A percentile compares a stretch with the other conserved stretches of the same genome.
Conservation (phyloP, 2,888 invertebrate genomes). For the Argyresthia albistria region DNA sequence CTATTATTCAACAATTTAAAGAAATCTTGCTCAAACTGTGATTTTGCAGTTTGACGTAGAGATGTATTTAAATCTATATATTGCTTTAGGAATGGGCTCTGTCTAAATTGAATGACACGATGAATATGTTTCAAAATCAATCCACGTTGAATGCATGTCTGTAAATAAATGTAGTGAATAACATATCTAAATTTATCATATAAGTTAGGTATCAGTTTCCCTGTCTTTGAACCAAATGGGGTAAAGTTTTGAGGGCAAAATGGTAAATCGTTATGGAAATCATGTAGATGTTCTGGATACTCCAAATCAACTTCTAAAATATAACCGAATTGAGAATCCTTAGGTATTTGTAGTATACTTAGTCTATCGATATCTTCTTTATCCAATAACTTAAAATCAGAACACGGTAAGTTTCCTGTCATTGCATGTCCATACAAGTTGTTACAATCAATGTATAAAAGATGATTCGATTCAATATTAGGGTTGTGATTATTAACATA, state of each 20-base stretch:
- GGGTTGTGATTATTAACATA: not conserved
- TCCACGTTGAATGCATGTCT: constrained; percentile 21
- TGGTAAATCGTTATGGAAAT: constrained; percentile 10
- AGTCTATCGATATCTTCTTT: not conserved
- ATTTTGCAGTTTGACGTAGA: no score
- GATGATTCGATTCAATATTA: not conserved
- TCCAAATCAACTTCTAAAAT: constrained; percentile 12
- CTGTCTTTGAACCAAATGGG: constrained; percentile 10
- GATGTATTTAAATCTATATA: no score
- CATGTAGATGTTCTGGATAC: constrained; percentile 7
- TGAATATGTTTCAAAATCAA: constrained; percentile 20
- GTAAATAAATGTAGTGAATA: constrained; percentile 21
- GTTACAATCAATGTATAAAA: constrained; percentile 1
- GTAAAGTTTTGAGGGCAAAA: constrained; percentile 12
- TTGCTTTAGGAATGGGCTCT: no score
- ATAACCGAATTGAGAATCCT: constrained; percentile 4
- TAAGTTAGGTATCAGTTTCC: constrained; percentile 18
- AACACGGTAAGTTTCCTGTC: not conserved
- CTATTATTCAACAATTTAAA: no score
- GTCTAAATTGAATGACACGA: constrained; percentile 19
- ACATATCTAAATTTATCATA: constrained; percentile 20
- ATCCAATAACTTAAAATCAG: not conserved
- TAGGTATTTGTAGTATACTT: not conserved
- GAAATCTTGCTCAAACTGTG: no score
- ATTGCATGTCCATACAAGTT: constrained; percentile 17